phyloP scores from a whole-genome alignment of 2,113 vertebrate genomes.

The Ceyx melanurus region DNA sequence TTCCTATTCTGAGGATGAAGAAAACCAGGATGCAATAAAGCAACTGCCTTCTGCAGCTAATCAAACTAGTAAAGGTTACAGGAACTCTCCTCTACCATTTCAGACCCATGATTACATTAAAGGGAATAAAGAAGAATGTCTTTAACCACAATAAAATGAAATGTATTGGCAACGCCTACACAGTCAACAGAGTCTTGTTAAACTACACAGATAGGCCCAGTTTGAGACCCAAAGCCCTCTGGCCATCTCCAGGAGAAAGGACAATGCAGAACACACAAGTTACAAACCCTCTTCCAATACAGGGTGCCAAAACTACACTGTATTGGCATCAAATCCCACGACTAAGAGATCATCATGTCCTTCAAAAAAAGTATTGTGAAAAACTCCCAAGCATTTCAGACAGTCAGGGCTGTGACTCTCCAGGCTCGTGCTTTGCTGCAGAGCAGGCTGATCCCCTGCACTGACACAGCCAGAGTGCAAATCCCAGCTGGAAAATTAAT shows the following conservation, averaged over 20 bases:
- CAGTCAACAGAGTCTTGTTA: not conserved
- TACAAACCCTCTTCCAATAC: not conserved
- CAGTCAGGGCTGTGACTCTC: constrained; percentile 25
- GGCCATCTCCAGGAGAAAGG: not conserved
- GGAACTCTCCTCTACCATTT: not conserved
- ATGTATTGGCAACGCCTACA: not conserved
- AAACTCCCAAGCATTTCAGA: constrained; percentile 38
- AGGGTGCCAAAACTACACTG: not conserved
- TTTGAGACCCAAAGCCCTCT: not conserved
- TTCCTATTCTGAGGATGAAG: not conserved
- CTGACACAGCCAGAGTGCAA: constrained; percentile 72
- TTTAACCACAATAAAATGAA: not conserved
- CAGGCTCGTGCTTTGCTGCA: constrained; percentile 42
- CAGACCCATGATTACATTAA: not conserved
- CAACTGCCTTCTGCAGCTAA: not conserved
- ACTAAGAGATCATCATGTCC: constrained; percentile 5
- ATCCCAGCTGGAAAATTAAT: constrained; percentile 75
- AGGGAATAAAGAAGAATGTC: not conserved
- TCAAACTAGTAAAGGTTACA: not conserved
- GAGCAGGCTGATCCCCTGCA: constrained; percentile 71
- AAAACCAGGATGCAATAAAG: not conserved
- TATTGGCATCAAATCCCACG: constrained; percentile 5
- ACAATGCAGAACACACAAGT: not conserved
- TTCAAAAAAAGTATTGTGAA: constrained; percentile 51
- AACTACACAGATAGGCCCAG: not conserved